Percentiles rank a stretch among this genome's conserved stretches.
Conservation (phyloP, 1,140 invertebrate species). For the Heterodera schachtii region DNA sequence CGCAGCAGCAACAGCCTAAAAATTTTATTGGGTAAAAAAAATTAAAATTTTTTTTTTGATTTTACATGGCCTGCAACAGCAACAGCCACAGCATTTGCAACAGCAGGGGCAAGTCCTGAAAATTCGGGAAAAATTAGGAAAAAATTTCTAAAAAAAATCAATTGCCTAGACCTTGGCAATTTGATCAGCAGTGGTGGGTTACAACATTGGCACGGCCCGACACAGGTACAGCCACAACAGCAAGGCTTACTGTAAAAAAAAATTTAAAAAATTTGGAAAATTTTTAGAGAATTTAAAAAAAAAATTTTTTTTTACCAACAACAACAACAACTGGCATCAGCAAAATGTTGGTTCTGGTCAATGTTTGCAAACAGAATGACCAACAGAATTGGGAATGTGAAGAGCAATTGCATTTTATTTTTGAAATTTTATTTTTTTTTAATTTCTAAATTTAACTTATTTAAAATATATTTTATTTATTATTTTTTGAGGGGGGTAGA, state of each 20-base stretch:
- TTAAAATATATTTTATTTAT: background rate
- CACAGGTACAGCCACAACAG: slow-evolving; percentile 30
- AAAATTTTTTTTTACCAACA: slow-evolving; percentile 3
- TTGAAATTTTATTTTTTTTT: background rate
- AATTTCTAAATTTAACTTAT: background rate
- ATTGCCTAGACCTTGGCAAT: slow-evolving; percentile 10
- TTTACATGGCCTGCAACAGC: slow-evolving; percentile 26
- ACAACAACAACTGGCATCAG: slow-evolving; percentile 24
- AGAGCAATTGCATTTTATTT: slow-evolving; percentile 20
- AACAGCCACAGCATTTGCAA: slow-evolving; percentile 21
- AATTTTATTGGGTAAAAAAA: background rate
- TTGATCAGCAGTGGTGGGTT: slow-evolving; percentile 31
- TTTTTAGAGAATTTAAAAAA: too few relatives aligned
- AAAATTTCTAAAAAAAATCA: too few relatives aligned
- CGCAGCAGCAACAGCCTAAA: background rate
- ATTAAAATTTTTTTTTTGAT: background rate
- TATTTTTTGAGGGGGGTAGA: too few relatives aligned
- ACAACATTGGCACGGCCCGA: slow-evolving; percentile 27
- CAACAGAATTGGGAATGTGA: background rate
- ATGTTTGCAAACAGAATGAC: slow-evolving; percentile 12
- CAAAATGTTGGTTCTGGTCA: slow-evolving; percentile 12
- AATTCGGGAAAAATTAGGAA: background rate
- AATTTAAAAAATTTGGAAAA: too few relatives aligned
- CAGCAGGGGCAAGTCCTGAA: slow-evolving; percentile 26
- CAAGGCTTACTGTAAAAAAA: slow-evolving; percentile 21